A percentile compares a stretch with the other conserved stretches of the same genome.
phyloP scores from a whole-genome alignment of 2,113 vertebrate species.

The Etheostoma cragini region DNA sequence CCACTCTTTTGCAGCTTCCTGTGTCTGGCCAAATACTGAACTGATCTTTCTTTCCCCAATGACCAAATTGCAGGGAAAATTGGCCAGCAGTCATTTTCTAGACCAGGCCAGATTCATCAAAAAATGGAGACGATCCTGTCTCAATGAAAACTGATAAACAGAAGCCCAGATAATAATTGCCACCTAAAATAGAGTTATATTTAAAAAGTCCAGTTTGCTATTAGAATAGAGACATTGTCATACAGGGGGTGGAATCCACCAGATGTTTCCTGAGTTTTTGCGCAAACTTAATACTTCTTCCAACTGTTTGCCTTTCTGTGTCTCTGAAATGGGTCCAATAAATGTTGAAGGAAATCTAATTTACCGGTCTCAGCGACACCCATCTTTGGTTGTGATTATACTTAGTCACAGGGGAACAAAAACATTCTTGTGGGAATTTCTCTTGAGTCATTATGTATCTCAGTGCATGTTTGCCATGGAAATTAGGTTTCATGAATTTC shows the following conservation, averaged over 20 bases:
- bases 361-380: not conserved
- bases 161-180: not conserved
- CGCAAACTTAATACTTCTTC: not conserved
- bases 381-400: slow-evolving; percentile 12
- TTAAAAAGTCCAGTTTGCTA: not conserved
- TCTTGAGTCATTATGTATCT: slow-evolving; percentile 7
- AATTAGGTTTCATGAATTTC: slow-evolving; percentile 26
- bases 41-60: slow-evolving; percentile 36
- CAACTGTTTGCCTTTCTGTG: not conserved
- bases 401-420: not conserved
- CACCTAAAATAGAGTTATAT: not conserved
- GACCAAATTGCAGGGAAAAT: slow-evolving; percentile 34
- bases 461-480: slow-evolving; percentile 8
- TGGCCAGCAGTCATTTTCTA: slow-evolving; percentile 40
- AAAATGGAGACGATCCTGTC: slow-evolving; percentile 20
- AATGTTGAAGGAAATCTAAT: slow-evolving; percentile 15
- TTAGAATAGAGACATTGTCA: not conserved
- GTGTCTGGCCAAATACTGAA: slow-evolving; percentile 56
- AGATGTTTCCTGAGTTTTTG: slow-evolving; percentile 5
- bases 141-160: slow-evolving; percentile 17
- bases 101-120: not conserved
- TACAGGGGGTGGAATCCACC: not conserved
- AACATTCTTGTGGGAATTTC: not conserved
- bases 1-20: slow-evolving; percentile 73
- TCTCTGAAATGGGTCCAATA: not conserved